Base-by-base conservation (phyloP, 2,888 invertebrate species). In the Bursaphelenchus okinawaensis region DNA sequence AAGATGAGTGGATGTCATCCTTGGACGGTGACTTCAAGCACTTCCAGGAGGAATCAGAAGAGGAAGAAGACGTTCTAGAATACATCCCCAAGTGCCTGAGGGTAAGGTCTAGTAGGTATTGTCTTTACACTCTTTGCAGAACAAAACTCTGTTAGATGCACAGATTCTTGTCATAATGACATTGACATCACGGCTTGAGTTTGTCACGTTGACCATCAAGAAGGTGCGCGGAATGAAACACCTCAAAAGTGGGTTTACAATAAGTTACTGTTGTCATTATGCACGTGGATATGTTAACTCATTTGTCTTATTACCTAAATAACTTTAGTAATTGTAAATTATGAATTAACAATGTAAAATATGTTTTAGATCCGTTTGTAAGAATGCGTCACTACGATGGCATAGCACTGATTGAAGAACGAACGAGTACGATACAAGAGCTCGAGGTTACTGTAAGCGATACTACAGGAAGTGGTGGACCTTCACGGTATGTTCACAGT, bases 161-260 rank as follows among this genome's bases (percentile, higher is more conserved):
- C 74, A 81, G 65, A 63, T 81, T 27, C 68, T 81, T 19, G 73
- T 73, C 24, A 81, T 81, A 29, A 70, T 81, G 22, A 81, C 81
- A 1, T 75, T 78, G 54, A 76, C 77, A 4, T 72, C 77, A 3
- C 68, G 70, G 6, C 75, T 78, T 23, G 78, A 80, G 56, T 81
- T 80, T 52, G 70, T 81, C 12, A 81, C 79, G n/a, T 71, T 75
- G 0, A 80, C 80, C 7, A 71, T 80, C n/a, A 80, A 80, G 61
- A 77, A 77, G 52, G 73, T 79, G 9, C 72, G 72, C 52, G 63
- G 69, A 19, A 66, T 80, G 16, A 72, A 74, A 7, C 72, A 65
- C 31, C 74, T 75, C 52, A 75, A 76, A 62, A 62, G 75, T 77
- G 60, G 62, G 73, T 12, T 24, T 9, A 54, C 55, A 54, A 57